phyloP scores from a whole-genome alignment of 2,797 vertebrate species.

The Bradypodion pumilum region DNA sequence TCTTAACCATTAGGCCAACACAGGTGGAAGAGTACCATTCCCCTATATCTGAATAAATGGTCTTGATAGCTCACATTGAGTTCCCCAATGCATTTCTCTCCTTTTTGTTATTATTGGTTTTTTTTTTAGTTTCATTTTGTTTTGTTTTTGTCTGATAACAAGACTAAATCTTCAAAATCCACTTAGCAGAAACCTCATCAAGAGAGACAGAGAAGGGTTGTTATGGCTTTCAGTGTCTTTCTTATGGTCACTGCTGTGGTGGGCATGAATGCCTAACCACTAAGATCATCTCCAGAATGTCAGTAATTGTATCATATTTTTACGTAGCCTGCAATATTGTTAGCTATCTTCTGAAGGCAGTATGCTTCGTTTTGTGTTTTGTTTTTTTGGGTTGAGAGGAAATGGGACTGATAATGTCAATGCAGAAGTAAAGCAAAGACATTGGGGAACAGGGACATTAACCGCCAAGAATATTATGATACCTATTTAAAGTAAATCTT shows the following conservation, averaged over 20 bases:
- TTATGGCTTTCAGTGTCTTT: no score
- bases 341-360: background rate
- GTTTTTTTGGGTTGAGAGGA: conserved; percentile 48
- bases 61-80: no score
- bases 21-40: no score
- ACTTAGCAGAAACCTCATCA: background rate
- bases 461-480: conserved; percentile 65
- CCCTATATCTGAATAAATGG: no score
- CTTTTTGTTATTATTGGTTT: no score
- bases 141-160: no score
- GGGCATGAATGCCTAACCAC: background rate
- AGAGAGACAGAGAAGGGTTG: no score
- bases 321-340: background rate
- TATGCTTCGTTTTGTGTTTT: conserved; percentile 44
- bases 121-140: no score
- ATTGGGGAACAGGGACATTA: conserved; percentile 59
- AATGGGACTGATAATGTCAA: conserved; percentile 43
- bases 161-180: no score
- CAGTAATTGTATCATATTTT: background rate
- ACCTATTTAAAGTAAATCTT: conserved; percentile 75
- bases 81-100: no score
- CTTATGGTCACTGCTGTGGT: background rate
- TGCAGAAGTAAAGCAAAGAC: conserved; percentile 53
- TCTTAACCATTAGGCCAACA: no score
- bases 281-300: background rate